Conservation (phyloP, 2,888 invertebrate species). For the Drosophila birchii region DNA sequence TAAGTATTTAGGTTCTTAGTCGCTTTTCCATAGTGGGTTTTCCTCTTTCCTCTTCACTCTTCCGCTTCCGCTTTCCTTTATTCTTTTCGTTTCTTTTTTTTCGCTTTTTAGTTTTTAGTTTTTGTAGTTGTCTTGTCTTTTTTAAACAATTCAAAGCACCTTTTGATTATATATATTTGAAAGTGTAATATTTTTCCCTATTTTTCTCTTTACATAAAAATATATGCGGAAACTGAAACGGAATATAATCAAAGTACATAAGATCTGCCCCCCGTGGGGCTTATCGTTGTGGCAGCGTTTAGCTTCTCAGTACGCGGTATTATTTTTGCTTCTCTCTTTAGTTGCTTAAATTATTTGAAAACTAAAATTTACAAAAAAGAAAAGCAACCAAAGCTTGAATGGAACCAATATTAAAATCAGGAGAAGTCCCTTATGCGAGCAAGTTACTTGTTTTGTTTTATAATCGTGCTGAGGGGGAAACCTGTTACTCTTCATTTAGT, state of each 20-base stretch:
- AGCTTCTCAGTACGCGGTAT: conserved; percentile 74
- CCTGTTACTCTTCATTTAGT: conserved; percentile 45
- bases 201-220: conserved; percentile 47
- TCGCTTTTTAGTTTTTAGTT: conserved; percentile 8
- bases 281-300: conserved; percentile 74
- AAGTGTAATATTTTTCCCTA: conserved; percentile 59
- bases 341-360: conserved; percentile 60
- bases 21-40: conserved; percentile 64
- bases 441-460: conserved; percentile 27
- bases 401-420: conserved; percentile 19
- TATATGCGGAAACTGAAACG: conserved; percentile 50
- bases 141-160: conserved; percentile 82
- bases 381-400: conserved; percentile 27
- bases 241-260: conserved; percentile 69
- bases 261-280: conserved; percentile 31
- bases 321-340: conserved; percentile 48
- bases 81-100: conserved; percentile 47
- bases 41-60: conserved; percentile 58
- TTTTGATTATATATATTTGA: conserved; percentile 83
- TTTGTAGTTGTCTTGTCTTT: conserved; percentile 73
- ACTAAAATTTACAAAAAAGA: conserved; percentile 1
- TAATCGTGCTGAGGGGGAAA: conserved; percentile 52
- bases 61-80: conserved; percentile 45
- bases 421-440: conserved; percentile 38
- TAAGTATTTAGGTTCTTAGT: conserved; percentile 74